phyloP scores from a whole-genome alignment of 2,888 invertebrate species.

The Ormyrus thymus region DNA sequence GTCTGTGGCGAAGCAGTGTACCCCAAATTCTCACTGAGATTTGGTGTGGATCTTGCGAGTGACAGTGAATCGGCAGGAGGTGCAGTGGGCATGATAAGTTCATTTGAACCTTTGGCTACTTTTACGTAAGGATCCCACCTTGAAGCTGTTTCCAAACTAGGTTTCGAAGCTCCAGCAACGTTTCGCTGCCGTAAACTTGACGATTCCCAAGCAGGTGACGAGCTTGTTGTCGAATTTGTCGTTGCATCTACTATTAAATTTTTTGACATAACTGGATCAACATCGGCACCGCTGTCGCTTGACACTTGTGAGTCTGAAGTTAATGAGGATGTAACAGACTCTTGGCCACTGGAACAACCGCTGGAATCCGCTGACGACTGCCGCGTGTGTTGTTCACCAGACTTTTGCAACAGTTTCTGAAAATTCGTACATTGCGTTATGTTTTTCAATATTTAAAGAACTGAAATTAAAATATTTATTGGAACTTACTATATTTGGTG shows the following conservation, averaged over 20 bases:
- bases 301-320: conserved; percentile 77
- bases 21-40: conserved; percentile 67
- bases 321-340: conserved; percentile 77
- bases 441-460: neutral
- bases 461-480: conserved; percentile 5
- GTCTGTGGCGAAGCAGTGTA: conserved; percentile 68
- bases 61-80: conserved; percentile 66
- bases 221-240: conserved; percentile 31
- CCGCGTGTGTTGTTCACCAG: conserved; percentile 70
- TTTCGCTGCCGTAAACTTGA: conserved; percentile 71
- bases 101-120: conserved; percentile 65
- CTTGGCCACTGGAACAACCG: conserved; percentile 78
- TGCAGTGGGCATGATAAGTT: conserved; percentile 44
- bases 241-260: conserved; percentile 64
- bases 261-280: conserved; percentile 66
- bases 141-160: conserved; percentile 56
- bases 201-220: conserved; percentile 67
- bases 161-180: conserved; percentile 59
- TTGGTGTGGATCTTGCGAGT: conserved; percentile 71
- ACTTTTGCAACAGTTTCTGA: conserved; percentile 72
- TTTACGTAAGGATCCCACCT: conserved; percentile 71
- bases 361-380: conserved; percentile 77
- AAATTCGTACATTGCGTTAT: conserved; percentile 1
- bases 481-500: conserved; percentile 71
- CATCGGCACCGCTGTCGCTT: conserved; percentile 70